Percentiles rank a stretch among this genome's conserved stretches.
These are phyloP conservation scores for Probosciger aterrimus DNA, from an alignment of 2,113 vertebrate species.

Conservation along the genomic window DNA sequence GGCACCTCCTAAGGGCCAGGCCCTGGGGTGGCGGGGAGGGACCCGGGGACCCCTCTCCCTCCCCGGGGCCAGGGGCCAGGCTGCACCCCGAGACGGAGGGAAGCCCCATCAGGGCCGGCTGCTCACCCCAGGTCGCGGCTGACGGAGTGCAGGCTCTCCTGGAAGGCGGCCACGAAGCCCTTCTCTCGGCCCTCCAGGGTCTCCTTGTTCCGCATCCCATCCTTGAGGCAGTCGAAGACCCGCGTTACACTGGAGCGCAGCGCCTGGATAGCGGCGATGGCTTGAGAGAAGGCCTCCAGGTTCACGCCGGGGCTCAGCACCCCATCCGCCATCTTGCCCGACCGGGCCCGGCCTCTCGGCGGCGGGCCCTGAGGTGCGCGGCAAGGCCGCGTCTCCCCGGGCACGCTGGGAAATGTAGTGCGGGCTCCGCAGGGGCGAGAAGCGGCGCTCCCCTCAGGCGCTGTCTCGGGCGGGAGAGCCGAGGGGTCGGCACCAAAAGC, in stretches of 20 bases:
- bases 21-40: not conserved
- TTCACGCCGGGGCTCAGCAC: slow-evolving; percentile 89
- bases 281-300: slow-evolving; percentile 94
- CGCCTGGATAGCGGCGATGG: slow-evolving; percentile 93
- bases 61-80: not conserved
- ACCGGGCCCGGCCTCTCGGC: not conserved
- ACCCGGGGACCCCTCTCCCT: not conserved
- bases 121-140: slow-evolving; percentile 96
- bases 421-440: not conserved
- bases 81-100: not conserved
- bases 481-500: fast-evolving
- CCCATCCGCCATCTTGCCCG: slow-evolving; percentile 84
- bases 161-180: slow-evolving; percentile 88
- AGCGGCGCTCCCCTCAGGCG: not conserved
- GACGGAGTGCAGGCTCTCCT: slow-evolving; percentile 93
- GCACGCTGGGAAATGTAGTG: slow-evolving; percentile 71
- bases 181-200: slow-evolving; percentile 92
- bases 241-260: slow-evolving; percentile 93
- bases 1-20: not conserved
- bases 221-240: slow-evolving; percentile 95
- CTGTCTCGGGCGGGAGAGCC: fast-evolving
- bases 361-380: not conserved
- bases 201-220: slow-evolving; percentile 94
- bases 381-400: not conserved
- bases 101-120: not conserved